Conservation (phyloP, 2,888 invertebrate species). For the Drosophila anceps region DNA sequence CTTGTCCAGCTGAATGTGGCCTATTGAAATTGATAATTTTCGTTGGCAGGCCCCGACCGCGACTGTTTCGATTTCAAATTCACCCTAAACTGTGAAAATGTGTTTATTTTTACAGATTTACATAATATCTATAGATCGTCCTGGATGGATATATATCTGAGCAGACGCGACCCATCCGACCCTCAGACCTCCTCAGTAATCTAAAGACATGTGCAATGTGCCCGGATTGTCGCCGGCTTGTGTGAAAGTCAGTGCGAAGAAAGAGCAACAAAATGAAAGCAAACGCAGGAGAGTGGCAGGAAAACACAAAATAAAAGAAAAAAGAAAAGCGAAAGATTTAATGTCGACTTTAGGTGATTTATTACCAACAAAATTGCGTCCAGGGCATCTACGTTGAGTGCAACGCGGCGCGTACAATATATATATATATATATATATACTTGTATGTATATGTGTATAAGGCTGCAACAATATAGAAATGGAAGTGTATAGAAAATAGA, state of each 20-base stretch:
- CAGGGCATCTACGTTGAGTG: constrained; percentile 72
- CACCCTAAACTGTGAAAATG: constrained; percentile 55
- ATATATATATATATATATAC: neutral
- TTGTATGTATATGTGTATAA: neutral
- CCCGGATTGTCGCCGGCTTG: constrained; percentile 67
- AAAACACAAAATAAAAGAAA: constrained; percentile 42
- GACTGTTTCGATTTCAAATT: constrained; percentile 31
- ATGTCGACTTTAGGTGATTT: constrained; percentile 85
- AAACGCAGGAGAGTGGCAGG: constrained; percentile 44
- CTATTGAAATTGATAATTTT: constrained; percentile 65
- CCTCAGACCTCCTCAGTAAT: constrained; percentile 42
- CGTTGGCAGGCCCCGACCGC: constrained; percentile 28
- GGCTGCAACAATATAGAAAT: constrained; percentile 62
- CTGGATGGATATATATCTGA: constrained; percentile 18
- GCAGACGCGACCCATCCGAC: constrained; percentile 45
- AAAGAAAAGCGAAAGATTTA: constrained; percentile 80
- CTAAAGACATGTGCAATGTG: constrained; percentile 77
- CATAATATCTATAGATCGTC: constrained; percentile 40
- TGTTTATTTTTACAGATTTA: constrained; percentile 68
- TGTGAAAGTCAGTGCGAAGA: constrained; percentile 76
- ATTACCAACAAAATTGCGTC: constrained; percentile 84
- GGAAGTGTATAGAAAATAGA: constrained; percentile 72
- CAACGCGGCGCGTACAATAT: constrained; percentile 49
- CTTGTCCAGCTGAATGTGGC: constrained; percentile 63
- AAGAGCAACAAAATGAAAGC: constrained; percentile 58